phyloP scores from a whole-genome alignment of 2,888 invertebrate genomes.

The Tanytarsus gracilentus region DNA sequence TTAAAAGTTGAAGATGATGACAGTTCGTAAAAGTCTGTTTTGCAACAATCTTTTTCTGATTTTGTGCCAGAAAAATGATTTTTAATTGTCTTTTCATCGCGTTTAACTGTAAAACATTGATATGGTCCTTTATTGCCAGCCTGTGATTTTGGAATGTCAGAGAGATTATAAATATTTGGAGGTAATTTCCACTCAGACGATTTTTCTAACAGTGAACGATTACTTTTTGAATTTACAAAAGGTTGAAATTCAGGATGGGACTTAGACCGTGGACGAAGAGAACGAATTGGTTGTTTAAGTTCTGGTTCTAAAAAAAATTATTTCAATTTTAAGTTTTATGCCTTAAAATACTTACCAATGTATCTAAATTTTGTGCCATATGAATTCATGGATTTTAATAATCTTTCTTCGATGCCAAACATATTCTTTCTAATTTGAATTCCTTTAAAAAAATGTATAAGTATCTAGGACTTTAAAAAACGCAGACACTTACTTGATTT shows the following conservation, averaged over 20 bases:
- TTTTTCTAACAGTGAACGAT: not conserved
- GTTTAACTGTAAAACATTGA: conserved; percentile 19
- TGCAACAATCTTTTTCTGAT: not conserved
- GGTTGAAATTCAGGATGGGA: not conserved
- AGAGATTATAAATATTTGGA: conserved; percentile 12
- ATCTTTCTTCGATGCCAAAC: conserved; percentile 14
- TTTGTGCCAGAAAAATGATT: conserved; percentile 2
- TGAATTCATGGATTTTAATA: conserved; percentile 15
- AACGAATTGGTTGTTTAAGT: conserved; percentile 21
- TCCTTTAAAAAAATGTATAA: conserved; percentile 11
- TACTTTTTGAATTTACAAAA: not conserved
- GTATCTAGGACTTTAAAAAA: not conserved
- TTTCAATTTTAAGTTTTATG: no score
- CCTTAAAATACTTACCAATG: conserved; percentile 19
- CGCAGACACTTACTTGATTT: not conserved
- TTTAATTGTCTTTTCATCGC: conserved; percentile 16
- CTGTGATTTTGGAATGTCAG: not conserved
- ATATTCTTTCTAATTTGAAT: conserved; percentile 26
- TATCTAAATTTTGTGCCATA: conserved; percentile 21
- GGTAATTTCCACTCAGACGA: conserved; percentile 20
- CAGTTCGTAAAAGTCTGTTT: conserved; percentile 17
- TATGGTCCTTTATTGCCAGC: conserved; percentile 13
- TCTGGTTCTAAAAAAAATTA: conserved; percentile 14
- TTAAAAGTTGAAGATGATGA: no score
- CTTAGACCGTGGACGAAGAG: not conserved